Evolutionary conservation across 2,113 vertebrate species (phyloP), one percentile per base, ranked within the genome.

Genomic region (Sinocyclocheilus maitianheensis): DNA sequence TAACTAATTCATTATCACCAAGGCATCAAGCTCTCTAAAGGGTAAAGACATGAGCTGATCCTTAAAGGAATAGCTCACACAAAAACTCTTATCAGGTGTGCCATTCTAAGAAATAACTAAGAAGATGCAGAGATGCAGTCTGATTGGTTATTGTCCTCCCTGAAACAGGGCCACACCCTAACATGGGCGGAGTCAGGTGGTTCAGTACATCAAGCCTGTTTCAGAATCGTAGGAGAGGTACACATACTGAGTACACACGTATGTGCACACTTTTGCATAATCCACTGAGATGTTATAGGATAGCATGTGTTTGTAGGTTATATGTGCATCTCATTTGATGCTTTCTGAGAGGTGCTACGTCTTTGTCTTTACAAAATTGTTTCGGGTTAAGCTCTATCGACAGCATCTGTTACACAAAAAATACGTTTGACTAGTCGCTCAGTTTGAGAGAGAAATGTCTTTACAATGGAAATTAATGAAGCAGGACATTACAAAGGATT

Each of bases 121-220:
- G 43, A 22, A 12, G 55, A 62, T 62, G 34, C 55, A 26, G 53
- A 77, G 77, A 65, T 62, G 30, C 30, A 71, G 7, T 63, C 82
- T 89, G 71, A 86, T 88, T 84, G 81, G 88, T 88, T 88, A 79
- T 91, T 85, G 86, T 92, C 92, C 93, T 91, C 89, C 90, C 94
- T 96, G 95, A 95, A 92, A 85, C 93, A 91, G 94, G 91, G 89
- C 93, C 91, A 86, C 89, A 91, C 84, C 51, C 93, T 90, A 89
- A 81, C 3, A 90, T 94, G 93, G 92, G 91, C 93, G 95, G 94
- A 89, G 92, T 91, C 91, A 95, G 91, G 80, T 93, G 95, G 93
- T 92, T 93, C 92, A 95, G 95, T 94, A 94, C 95, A 88, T 93
- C 94, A 91, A 93, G 89, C 92, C 93, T 96, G 88, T 91, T 95